Evolutionary conservation across 1,140 invertebrate genomes (phyloP).

Genomic region (Caerostris extrusa): DNA sequence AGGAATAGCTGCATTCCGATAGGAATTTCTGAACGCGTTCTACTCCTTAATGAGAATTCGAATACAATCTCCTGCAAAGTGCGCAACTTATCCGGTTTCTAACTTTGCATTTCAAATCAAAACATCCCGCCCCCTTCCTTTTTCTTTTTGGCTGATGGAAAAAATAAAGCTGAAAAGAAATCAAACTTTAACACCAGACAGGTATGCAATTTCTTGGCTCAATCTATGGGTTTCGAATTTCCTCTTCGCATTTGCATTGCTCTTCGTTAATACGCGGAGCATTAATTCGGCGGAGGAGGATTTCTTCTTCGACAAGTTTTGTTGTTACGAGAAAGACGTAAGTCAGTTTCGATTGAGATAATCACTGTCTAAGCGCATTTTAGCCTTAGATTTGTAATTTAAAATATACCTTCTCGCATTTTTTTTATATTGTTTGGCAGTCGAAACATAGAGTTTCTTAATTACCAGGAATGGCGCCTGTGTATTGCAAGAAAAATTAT

Average conservation of each 20-base stretch:
- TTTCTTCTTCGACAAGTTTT: background rate
- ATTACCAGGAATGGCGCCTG: too few species aligned
- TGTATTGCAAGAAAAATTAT: too few species aligned
- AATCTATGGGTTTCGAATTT: constrained; percentile 26
- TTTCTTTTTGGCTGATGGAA: background rate
- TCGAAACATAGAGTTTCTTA: too few species aligned
- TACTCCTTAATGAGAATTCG: constrained; percentile 1
- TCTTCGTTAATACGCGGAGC: background rate
- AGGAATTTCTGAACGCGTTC: background rate
- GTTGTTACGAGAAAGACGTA: background rate
- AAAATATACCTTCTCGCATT: too few species aligned
- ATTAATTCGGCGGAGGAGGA: background rate
- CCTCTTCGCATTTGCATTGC: background rate
- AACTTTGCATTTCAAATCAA: constrained; percentile 42
- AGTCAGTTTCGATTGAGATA: background rate
- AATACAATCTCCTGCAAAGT: constrained; percentile 40
- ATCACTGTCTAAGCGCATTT: background rate
- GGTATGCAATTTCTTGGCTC: background rate
- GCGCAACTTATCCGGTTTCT: constrained; percentile 24
- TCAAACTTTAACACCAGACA: background rate
- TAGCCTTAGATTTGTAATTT: too few species aligned
- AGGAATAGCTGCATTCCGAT: too few species aligned
- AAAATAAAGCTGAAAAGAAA: background rate
- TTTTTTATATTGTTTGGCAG: too few species aligned
- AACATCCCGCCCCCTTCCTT: background rate